Evolutionary conservation across 2,797 vertebrate genomes (phyloP), one percentile per base, ranked within the genome.

Genomic region (Lepus townsendii): DNA sequence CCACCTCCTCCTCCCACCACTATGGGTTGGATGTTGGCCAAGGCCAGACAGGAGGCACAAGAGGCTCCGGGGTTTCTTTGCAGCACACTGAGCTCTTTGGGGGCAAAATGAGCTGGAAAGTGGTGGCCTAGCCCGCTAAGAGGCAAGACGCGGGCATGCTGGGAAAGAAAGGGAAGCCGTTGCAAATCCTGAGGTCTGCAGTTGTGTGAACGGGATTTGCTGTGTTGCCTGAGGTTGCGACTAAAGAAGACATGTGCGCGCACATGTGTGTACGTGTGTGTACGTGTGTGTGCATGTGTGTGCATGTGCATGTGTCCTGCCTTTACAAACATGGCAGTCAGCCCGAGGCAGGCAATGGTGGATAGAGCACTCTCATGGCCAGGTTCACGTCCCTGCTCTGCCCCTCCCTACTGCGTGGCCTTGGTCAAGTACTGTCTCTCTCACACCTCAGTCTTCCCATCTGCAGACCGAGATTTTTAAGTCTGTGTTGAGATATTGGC

Each of bases 41-140:
- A 57, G 35, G 27, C 63, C 42, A n/a, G 30, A 7, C 14, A 20
- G 35, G 10, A 47, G 38, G 54, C 38, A 9, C n/a, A 38, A 38
- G 38, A 27, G 30, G 54, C 54, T 47, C 32, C n/a, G 65, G 52
- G 54, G 22, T 52, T 13, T 60, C 54, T 47, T 30, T n/a, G 42
- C 12, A 11, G 32, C 16, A 19, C 24, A 20, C 62, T 6, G 30
- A 32, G 38, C n/a, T 87, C 69, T 72, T 90, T 32, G 63, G 32
- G 19, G 69, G 32, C 20, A 63, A 30, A 47, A 52, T 50, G 80
- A 63, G 7, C 8, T 69, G 14, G 52, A 20, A 54, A 54, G 20
- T 0, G 9, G 52, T 1, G 4, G 35, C 4, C 13, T 2, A 13
- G 0, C 4, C 35, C 47, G 26, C 16, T 52, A 62, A 50, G 12